phyloP scores from a whole-genome alignment of 2,113 vertebrate genomes.

The Albula goreensis region DNA sequence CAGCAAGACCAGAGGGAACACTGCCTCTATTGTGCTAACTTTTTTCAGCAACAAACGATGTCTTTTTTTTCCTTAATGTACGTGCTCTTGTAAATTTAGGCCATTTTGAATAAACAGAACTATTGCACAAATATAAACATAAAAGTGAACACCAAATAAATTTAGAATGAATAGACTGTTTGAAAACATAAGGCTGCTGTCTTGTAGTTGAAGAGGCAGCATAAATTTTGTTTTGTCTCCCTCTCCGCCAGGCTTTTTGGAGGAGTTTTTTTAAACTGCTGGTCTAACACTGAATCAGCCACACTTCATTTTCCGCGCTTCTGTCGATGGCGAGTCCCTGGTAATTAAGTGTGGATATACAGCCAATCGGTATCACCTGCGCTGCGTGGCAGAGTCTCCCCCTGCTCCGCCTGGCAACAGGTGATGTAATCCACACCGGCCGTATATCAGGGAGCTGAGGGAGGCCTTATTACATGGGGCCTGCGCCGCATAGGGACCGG shows the following conservation, averaged over 20 bases:
- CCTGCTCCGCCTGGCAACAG: slow-evolving; percentile 58
- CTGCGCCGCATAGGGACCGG: background rate
- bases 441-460: slow-evolving; percentile 54
- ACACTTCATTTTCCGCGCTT: background rate
- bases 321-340: background rate
- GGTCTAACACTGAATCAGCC: background rate
- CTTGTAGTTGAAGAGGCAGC: background rate
- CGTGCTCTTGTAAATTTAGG: background rate
- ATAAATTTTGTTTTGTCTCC: background rate
- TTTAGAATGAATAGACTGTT: background rate
- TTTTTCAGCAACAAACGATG: background rate
- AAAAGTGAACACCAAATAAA: no score
- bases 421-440: slow-evolving; percentile 56
- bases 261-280: background rate
- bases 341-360: slow-evolving; percentile 12
- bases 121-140: background rate
- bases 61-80: background rate
- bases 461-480: slow-evolving; percentile 41
- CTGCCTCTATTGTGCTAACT: background rate
- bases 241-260: background rate
- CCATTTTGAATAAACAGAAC: background rate
- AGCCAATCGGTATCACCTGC: slow-evolving; percentile 52
- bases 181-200: background rate
- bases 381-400: slow-evolving; percentile 35
- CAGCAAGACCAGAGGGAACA: slow-evolving; percentile 34